A percentile compares a stretch with the other conserved stretches of the same genome.
Conservation (phyloP, 2,888 invertebrate species). For the Caenorhabditis imperialis region DNA sequence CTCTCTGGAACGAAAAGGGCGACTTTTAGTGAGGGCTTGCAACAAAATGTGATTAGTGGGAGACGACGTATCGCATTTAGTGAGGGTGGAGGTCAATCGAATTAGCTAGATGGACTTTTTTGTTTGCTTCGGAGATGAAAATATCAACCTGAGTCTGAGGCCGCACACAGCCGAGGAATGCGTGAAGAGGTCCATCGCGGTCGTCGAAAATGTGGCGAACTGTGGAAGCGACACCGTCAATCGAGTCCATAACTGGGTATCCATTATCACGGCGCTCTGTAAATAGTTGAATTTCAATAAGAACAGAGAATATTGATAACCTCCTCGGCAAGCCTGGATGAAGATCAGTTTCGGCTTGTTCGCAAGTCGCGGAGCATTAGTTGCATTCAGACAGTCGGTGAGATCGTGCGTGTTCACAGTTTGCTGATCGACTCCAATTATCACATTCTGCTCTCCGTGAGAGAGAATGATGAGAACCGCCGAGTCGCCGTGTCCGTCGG, state of each 20-base stretch:
- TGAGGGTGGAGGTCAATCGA: no score
- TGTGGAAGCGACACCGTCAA: conserved; percentile 33
- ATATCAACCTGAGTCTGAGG: conserved; percentile 35
- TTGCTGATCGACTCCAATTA: conserved; percentile 69
- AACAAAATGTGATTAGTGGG: not conserved
- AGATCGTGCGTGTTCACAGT: conserved; percentile 60
- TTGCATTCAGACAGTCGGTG: conserved; percentile 62
- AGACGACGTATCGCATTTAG: no score
- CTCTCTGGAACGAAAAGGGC: conserved; percentile 18
- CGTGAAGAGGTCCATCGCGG: conserved; percentile 43
- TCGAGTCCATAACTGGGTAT: conserved; percentile 30
- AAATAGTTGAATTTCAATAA: conserved; percentile 2
- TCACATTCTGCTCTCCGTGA: conserved; percentile 75
- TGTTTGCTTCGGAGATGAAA: not conserved
- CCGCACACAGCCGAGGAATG: conserved; percentile 47
- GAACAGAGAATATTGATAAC: conserved; percentile 52
- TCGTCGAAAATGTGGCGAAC: conserved; percentile 26
- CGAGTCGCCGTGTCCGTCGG: conserved; percentile 57
- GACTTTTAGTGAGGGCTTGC: not conserved
- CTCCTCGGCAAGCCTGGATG: conserved; percentile 78
- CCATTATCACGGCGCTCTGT: conserved; percentile 52
- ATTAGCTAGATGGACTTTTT: no score
- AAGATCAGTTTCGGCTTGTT: conserved; percentile 78
- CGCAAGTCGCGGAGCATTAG: conserved; percentile 71
- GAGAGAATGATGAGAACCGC: conserved; percentile 72